phyloP scores from a whole-genome alignment of 1,140 invertebrate genomes.

The Apis florea region DNA sequence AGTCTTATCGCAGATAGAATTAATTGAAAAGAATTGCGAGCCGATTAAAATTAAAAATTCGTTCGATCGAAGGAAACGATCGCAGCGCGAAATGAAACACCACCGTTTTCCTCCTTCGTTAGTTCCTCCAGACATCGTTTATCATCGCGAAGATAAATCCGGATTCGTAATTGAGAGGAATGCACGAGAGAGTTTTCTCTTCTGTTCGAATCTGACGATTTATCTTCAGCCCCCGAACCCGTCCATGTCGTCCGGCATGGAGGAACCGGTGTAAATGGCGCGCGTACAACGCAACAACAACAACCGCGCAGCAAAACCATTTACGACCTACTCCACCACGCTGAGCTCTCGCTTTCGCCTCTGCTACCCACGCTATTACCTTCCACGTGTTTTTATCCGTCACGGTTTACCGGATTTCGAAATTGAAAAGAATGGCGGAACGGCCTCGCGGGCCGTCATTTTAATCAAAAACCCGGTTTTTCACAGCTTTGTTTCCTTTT shows the following conservation, averaged over 20 bases:
- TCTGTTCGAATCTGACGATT: conserved; percentile 16
- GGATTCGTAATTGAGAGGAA: conserved; percentile 6
- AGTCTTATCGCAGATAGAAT: no score
- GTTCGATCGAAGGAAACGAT: no score
- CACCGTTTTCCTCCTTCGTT: not conserved
- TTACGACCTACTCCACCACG: conserved; percentile 21
- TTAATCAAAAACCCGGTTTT: not conserved
- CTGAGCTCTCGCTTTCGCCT: conserved; percentile 39
- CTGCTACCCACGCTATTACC: conserved; percentile 35
- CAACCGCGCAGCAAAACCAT: conserved; percentile 41
- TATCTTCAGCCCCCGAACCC: conserved; percentile 34
- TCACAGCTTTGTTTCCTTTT: no score
- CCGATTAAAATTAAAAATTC: no score
- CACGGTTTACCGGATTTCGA: conserved; percentile 34
- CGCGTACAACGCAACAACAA: conserved; percentile 34
- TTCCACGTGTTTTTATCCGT: conserved; percentile 5
- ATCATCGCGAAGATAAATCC: not conserved
- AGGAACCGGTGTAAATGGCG: conserved; percentile 33
- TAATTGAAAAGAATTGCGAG: no score
- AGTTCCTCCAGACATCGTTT: not conserved
- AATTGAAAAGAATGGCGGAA: conserved; percentile 25
- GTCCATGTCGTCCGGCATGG: not conserved
- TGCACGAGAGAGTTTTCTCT: not conserved
- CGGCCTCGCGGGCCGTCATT: not conserved
- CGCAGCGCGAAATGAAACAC: no score